Evolutionary conservation across 2,888 invertebrate genomes (phyloP), one percentile per base, ranked within the genome.

Genomic region (Ichneumoninae sp.): DNA sequence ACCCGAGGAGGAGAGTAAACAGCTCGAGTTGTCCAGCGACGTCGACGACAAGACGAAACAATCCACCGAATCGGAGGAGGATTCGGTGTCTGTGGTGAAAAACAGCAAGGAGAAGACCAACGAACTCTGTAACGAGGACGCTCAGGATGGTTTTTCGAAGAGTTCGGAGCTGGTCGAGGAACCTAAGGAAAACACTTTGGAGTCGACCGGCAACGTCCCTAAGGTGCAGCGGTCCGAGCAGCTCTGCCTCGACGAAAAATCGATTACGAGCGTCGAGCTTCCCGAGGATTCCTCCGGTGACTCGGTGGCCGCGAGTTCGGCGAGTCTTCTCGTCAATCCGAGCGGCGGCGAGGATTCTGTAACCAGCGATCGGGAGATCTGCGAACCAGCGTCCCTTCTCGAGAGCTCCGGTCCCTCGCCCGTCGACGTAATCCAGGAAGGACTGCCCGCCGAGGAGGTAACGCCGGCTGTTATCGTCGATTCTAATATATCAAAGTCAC

Each of bases 401-500:
- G 81, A 22, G 22, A 69, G 77, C 44, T 54, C 78, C 26, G 80
- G 60, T 66, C 66, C 13, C 10, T 40, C 16, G 52, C 19, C 66
- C 6, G 52, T 30, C 10, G 75, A 70, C 65, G 65, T 57, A 65
- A 26, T 40, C 16, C 68, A 70, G 66, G 57, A 62, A 57, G 44
- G 62, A 54, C 8, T 54, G 3, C 10, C 47, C 4, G 57, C 19
- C 1, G 82, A 79, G 8, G 54, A 78, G 50, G 84, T 86, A 4
- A 75, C 80, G 13, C 86, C 87, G 1, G 78, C 84, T 13, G 66
- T 80, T 2, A 87, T 86, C 19, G 44, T 82, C n/a, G 88, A 88
- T 75, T 85, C 84, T 1, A 85, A 78, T 60, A 75, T 85, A 69
- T 65, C 82, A 1, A 86, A 86, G 70, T 88, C 86, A 7, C 84